Percentiles rank a stretch among this genome's conserved stretches.
Evolutionary conservation across 2,797 vertebrate genomes (phyloP).

Genomic region (Parambassis ranga): DNA sequence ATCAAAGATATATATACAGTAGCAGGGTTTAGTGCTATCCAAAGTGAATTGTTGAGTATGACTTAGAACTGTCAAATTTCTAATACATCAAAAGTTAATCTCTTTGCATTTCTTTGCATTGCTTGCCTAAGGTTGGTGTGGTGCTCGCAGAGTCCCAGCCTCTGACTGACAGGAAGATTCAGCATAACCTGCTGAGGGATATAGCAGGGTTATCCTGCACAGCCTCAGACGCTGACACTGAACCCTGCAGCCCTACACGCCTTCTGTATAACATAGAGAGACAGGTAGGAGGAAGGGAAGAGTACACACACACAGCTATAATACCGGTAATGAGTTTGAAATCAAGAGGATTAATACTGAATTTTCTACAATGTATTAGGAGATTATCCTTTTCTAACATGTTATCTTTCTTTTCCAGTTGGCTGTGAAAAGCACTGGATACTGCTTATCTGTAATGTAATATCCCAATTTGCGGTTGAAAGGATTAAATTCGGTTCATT

Average conservation of each 20-base stretch:
- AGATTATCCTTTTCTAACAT: background rate
- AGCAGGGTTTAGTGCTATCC: too few relatives aligned
- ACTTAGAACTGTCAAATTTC: background rate
- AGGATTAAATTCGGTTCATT: conserved; percentile 19
- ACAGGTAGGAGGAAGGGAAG: conserved; percentile 82
- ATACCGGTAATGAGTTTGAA: background rate
- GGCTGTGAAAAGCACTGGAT: background rate
- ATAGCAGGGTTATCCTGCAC: conserved; percentile 79
- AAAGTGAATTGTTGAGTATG: background rate
- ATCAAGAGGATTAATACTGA: background rate
- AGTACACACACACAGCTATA: background rate
- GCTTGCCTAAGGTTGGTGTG: conserved; percentile 82
- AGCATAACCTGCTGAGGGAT: conserved; percentile 82
- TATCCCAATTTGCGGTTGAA: background rate
- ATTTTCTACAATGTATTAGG: background rate
- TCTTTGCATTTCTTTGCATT: conserved; percentile 10
- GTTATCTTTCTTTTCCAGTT: background rate
- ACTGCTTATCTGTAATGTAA: background rate
- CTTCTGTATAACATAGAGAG: conserved; percentile 94
- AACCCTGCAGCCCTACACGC: conserved; percentile 89
- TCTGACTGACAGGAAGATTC: conserved; percentile 84
- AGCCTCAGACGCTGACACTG: conserved; percentile 83
- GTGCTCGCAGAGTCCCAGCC: conserved; percentile 85
- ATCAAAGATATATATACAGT: too few relatives aligned
- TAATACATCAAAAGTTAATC: too few relatives aligned